Percentiles rank a stretch among this genome's conserved stretches.
Conservation (phyloP, 2,113 vertebrate genomes). For the Scytalopus superciliaris region DNA sequence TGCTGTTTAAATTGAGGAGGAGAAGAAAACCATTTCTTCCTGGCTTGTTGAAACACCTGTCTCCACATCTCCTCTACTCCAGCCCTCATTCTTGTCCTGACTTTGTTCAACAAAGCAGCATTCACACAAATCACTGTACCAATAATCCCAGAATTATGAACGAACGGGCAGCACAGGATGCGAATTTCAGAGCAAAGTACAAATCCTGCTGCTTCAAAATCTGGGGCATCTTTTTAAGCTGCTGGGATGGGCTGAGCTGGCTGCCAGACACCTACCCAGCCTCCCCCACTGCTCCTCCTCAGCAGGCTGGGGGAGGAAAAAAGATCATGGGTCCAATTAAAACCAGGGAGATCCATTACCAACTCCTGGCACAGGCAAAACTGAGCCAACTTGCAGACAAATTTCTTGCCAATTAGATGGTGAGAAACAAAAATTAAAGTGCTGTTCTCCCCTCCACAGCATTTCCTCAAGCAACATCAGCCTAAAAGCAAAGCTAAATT, state of each 20-base stretch:
- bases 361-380: not conserved
- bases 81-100: not conserved
- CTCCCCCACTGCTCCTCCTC: not conserved
- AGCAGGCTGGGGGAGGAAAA: not conserved
- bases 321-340: not conserved
- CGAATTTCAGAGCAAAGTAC: not conserved
- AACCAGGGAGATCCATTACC: not conserved
- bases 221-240: not conserved
- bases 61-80: not conserved
- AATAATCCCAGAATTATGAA: not conserved
- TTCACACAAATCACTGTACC: not conserved
- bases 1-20: not conserved
- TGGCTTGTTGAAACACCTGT: not conserved
- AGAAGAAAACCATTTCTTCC: not conserved
- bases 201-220: not conserved
- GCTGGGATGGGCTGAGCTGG: not conserved
- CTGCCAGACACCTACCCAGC: not conserved
- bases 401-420: not conserved
- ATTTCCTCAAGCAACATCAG: not conserved
- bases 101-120: not conserved
- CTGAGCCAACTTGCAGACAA: not conserved
- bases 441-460: accelerated
- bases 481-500: not conserved
- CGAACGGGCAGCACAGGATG: not conserved
- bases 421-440: not conserved